Base-by-base conservation (phyloP, 2,888 invertebrate species). In the Sycophila texana region DNA sequence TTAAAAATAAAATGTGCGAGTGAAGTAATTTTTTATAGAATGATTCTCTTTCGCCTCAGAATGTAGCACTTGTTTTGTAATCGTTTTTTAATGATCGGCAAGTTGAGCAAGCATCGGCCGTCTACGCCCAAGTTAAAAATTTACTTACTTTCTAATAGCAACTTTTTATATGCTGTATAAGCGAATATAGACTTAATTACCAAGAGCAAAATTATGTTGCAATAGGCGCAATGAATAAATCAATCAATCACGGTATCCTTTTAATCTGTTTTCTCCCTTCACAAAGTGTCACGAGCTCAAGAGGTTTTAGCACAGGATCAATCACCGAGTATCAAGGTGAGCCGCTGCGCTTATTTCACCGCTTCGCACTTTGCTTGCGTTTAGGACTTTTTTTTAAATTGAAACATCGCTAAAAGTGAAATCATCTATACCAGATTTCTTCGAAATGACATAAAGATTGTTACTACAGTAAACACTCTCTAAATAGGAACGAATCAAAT, bases 181-280 rank as follows among this genome's bases (percentile, higher is more conserved):
- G 20, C 14, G 39, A 39, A 39, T 39, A 39, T 39, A 10, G 22
- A 57, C 26, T 77, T 71, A 66, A 77, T 77, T 66, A 71, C 58
- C 58, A 57, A n/a, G 20, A 13, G 49, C 16, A 22, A 61, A 49
- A 71, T 51, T 71, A 63, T 71, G 70, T 47, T n/a, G 57, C 70
- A 63, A 63, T 51, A 58, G 49, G 49, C 30, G 72, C 66, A 58
- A 72, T 66, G 66, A 71, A 77, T 72, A 77, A 76, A 70, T 70
- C 75, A 58, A 53, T 67, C 67, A 53, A 67, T 67, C 66, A 66
- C 65, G 63, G 18, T 63, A 7, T 57, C 58, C 51, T 58, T 66
- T 65, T 60, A 72, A 66, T 77, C 72, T 58, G 26, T 66, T 72
- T 66, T 65, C 47, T 57, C 18, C n/a, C 57, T 39, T 53, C n/a